Percentiles rank a stretch among this genome's conserved stretches.
Conservation (phyloP, 2,797 vertebrate species). For the Rhinichthys osculus region DNA sequence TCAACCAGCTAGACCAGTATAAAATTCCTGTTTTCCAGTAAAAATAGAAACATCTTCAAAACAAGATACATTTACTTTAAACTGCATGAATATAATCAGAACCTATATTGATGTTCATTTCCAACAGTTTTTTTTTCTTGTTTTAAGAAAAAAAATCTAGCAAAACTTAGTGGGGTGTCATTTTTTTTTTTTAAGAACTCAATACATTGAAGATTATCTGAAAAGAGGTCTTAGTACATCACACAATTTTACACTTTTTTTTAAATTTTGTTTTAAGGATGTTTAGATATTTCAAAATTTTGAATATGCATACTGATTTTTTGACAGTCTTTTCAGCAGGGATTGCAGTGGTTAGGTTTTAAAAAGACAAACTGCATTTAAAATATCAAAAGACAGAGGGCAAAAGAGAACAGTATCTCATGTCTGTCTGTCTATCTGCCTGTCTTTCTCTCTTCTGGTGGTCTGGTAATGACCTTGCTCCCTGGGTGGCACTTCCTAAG, state of each 20-base stretch:
- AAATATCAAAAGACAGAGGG: neutral
- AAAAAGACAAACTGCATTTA: constrained; percentile 9
- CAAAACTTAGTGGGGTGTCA: neutral
- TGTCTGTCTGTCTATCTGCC: constrained; percentile 37
- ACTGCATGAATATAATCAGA: neutral
- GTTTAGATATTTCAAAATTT: neutral
- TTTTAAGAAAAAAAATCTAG: neutral
- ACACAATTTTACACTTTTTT: too few species aligned
- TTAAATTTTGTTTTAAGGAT: neutral
- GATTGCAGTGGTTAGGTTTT: constrained; percentile 2
- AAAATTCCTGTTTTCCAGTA: neutral
- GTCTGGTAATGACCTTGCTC: constrained; percentile 59
- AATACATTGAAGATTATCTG: neutral
- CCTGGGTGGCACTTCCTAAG: constrained; percentile 61
- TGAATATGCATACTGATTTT: neutral
- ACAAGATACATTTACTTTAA: neutral
- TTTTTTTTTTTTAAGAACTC: too few species aligned
- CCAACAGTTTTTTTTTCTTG: neutral
- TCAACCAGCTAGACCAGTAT: neutral
- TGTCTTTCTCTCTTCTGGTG: constrained; percentile 39
- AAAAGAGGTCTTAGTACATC: neutral
- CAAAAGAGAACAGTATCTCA: constrained; percentile 33
- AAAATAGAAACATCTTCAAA: constrained; percentile 12
- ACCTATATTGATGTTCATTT: neutral
- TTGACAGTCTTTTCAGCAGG: constrained; percentile 28